Evolutionary conservation across 2,888 invertebrate genomes (phyloP).

Genomic region (Agriopis aurantiaria): DNA sequence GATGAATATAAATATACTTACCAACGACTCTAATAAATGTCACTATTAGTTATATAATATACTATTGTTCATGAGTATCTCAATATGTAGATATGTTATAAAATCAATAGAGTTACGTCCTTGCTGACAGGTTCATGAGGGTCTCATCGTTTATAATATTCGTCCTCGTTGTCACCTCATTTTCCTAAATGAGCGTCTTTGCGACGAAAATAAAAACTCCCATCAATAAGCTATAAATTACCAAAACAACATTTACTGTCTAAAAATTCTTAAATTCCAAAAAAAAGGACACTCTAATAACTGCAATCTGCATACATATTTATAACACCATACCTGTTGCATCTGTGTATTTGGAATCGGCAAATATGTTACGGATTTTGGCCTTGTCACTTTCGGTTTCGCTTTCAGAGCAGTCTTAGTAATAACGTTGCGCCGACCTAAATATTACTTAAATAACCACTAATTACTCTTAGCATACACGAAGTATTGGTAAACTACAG

Average conservation of each 20-base stretch:
- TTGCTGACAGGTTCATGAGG: not conserved
- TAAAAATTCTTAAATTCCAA: too few species aligned
- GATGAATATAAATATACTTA: not conserved
- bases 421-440: constrained; percentile 33
- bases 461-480: constrained; percentile 9
- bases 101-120: constrained; percentile 4
- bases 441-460: constrained; percentile 33
- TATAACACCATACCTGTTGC: not conserved
- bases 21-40: not conserved
- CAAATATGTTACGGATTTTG: constrained; percentile 43
- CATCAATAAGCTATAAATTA: too few species aligned
- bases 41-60: constrained; percentile 3
- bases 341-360: constrained; percentile 8
- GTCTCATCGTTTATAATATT: too few species aligned
- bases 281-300: too few species aligned
- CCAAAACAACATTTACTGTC: too few species aligned
- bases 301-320: too few species aligned
- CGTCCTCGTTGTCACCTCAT: too few species aligned
- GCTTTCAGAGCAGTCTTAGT: constrained; percentile 56
- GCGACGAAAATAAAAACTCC: too few species aligned
- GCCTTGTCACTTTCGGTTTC: constrained; percentile 59
- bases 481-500: constrained; percentile 19
- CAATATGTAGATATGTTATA: constrained; percentile 13
- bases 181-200: not conserved
- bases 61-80: constrained; percentile 14